These are phyloP conservation scores for Gallinago undulata DNA, from an alignment of 2,113 vertebrate genomes.

Conservation along the genomic window DNA sequence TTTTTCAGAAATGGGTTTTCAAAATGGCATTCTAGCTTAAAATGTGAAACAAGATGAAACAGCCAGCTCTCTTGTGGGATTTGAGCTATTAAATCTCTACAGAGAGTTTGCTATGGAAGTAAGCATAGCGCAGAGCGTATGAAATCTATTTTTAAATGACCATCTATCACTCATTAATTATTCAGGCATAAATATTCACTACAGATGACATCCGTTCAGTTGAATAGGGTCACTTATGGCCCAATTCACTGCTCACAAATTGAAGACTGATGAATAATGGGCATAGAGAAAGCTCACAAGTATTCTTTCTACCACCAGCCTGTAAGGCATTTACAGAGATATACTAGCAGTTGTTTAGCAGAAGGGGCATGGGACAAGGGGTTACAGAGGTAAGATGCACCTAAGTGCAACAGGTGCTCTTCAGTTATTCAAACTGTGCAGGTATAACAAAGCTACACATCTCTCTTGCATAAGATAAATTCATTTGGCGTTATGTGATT, in stretches of 20 bases:
- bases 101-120: neutral
- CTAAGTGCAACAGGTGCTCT: neutral
- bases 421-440: neutral
- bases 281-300: neutral
- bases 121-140: neutral
- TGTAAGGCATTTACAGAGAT: neutral
- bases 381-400: neutral
- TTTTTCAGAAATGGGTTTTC: neutral
- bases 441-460: neutral
- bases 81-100: neutral
- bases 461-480: neutral
- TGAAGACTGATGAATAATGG: neutral
- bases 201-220: neutral
- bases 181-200: neutral
- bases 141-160: constrained; percentile 24
- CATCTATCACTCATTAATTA: constrained; percentile 20
- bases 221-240: neutral
- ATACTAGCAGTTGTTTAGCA: neutral
- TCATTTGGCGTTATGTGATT: too few species aligned
- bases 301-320: neutral
- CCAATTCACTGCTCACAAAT: neutral
- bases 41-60: neutral
- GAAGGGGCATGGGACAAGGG: neutral
- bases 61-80: neutral
- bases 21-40: neutral